Percentiles rank a stretch among this genome's conserved stretches.
phyloP scores from a whole-genome alignment of 1,140 invertebrate species.

The Sinella curviseta region DNA sequence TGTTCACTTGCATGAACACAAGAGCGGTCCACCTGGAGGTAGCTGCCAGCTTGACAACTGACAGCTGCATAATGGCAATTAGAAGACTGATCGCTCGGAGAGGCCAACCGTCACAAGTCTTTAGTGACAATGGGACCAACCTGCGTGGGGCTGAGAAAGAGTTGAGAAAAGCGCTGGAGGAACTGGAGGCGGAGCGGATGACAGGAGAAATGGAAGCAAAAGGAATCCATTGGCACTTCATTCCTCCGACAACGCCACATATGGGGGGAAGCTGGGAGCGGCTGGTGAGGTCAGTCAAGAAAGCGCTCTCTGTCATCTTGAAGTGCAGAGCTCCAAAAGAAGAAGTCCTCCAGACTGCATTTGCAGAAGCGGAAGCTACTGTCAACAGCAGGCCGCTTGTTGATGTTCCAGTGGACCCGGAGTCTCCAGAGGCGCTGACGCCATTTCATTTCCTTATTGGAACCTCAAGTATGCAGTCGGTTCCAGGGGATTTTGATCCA shows the following conservation, averaged over 20 bases:
- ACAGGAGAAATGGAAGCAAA: background rate
- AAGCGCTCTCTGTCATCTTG: background rate
- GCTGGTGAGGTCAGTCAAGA: background rate
- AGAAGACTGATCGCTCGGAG: conserved; percentile 49
- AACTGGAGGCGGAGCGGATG: background rate
- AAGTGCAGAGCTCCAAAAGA: background rate
- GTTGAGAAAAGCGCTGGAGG: background rate
- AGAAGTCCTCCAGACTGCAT: background rate
- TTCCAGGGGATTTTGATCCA: conserved; percentile 18
- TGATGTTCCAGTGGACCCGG: background rate
- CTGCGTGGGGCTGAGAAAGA: conserved; percentile 44
- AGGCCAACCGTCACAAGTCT: conserved; percentile 46
- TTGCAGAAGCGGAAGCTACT: background rate
- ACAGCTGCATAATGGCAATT: conserved; percentile 50
- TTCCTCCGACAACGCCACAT: background rate
- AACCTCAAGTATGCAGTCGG: background rate
- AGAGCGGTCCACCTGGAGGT: conserved; percentile 49
- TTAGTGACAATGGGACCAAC: conserved; percentile 52
- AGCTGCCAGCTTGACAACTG: conserved; percentile 43
- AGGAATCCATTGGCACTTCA: background rate
- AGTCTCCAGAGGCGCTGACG: background rate
- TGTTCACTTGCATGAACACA: conserved; percentile 41
- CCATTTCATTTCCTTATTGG: conserved; percentile 11
- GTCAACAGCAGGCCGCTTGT: background rate
- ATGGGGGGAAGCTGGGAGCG: background rate